These are phyloP conservation scores for Aspidapion aeneum DNA, from an alignment of 2,888 invertebrate genomes.

Conservation along the genomic window DNA sequence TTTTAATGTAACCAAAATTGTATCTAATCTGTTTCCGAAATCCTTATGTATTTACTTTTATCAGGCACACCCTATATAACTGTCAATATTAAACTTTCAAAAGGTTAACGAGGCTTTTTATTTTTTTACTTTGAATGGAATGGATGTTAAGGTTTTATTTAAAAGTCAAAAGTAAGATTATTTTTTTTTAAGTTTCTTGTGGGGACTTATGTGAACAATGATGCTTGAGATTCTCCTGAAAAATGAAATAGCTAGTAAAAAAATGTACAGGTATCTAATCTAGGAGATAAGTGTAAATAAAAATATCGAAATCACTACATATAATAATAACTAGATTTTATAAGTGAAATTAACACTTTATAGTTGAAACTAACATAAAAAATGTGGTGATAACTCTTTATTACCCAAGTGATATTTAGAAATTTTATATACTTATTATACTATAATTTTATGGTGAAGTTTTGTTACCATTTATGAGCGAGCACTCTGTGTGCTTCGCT, in stretches of 20 bases:
- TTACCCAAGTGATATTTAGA: slow-evolving; percentile 47
- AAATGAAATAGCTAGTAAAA: slow-evolving; percentile 13
- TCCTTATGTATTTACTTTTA: no score
- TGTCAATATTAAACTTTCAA: no score
- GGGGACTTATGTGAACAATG: no score
- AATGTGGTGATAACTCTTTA: slow-evolving; percentile 30
- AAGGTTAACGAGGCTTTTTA: no score
- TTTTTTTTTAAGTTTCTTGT: no score
- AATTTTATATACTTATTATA: slow-evolving; percentile 46
- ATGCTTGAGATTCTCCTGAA: no score
- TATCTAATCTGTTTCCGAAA: no score
- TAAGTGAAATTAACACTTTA: slow-evolving; percentile 17
- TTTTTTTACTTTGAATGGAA: no score
- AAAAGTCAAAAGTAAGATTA: no score
- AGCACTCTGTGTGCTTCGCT: slow-evolving; percentile 40
- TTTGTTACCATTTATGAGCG: slow-evolving; percentile 49
- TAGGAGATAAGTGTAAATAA: slow-evolving; percentile 21
- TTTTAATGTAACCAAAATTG: no score
- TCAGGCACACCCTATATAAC: no score
- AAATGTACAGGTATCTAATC: slow-evolving; percentile 19
- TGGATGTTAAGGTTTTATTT: no score
- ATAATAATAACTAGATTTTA: slow-evolving; percentile 20
- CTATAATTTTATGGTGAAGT: slow-evolving; percentile 44
- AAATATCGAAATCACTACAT: slow-evolving; percentile 20
- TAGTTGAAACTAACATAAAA: slow-evolving; percentile 20